Evolutionary conservation across 2,888 invertebrate species (phyloP), one percentile per base, ranked within the genome.

Genomic region (Heliconius ethilla): DNA sequence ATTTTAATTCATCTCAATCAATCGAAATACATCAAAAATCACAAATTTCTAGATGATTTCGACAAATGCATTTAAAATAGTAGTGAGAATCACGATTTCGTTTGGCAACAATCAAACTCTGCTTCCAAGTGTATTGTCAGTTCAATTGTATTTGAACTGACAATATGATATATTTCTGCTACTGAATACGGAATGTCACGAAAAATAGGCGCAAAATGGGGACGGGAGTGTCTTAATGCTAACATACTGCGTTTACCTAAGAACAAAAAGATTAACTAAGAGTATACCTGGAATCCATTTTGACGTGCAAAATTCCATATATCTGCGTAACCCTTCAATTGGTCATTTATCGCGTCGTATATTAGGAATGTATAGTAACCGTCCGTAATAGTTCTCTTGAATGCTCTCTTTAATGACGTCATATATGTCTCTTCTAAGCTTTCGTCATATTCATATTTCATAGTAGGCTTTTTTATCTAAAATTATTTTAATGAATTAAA

Each of bases 391-490:
- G 97, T 98, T 91, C 98, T 98, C 88, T 97, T 98, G 89, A 98
- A 98, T 18, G 98, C 97, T 93, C 98, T 98, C 80, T 97, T 95
- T 81, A 99, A 94, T 76, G 97, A 98, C 81, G 95, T 95, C 83
- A 97, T 91, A 87, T 99, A 99, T 6, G 96, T 95, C 76, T 96
- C 96, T 90, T 99, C 99, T 96, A 97, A 96, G 40, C 95, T 96
- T 66, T 96, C 96, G 85, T 99, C 99, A 90, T 97, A 99, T 88
- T 99, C 98, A 90, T 99, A 98, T 83, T 97, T 96, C 93, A 98
- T 96, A 80, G 96, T 96, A 95, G 96, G 90, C 80, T 92, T 92
- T 87, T 95, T 90, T 82, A 95, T 81, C 95, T 95, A 86, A 90
- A 92, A 90, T 22, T 6, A 55, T 22, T 51, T 51, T 51, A 51